A percentile compares a stretch with the other conserved stretches of the same genome.
Evolutionary conservation across 2,113 vertebrate species (phyloP).

Genomic region (Dicentrarchus labrax): DNA sequence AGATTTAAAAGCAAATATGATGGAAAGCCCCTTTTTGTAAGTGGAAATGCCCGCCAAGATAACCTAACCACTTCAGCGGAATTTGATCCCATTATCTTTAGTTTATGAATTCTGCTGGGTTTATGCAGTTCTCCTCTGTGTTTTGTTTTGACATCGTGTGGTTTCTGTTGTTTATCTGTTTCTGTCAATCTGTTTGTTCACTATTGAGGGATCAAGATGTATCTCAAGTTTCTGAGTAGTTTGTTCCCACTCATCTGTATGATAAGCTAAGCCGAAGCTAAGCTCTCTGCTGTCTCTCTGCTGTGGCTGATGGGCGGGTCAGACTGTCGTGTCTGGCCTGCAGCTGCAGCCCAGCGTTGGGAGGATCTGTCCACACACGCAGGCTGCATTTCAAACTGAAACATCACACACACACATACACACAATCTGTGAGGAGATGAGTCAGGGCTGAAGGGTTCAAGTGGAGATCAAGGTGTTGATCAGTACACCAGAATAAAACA

Average conservation of each 20-base stretch:
- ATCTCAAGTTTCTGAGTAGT: background rate
- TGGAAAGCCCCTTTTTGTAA: too few relatives aligned
- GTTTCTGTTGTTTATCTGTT: background rate
- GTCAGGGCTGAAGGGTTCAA: conserved; percentile 65
- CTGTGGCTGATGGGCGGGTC: conserved; percentile 41
- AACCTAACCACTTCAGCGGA: background rate
- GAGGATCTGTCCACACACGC: conserved; percentile 59
- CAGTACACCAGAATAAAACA: background rate
- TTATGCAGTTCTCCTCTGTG: too few relatives aligned
- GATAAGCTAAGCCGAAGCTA: background rate
- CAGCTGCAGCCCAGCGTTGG: conserved; percentile 19
- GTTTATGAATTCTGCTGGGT: background rate
- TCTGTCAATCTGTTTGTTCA: background rate
- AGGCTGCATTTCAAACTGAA: conserved; percentile 32
- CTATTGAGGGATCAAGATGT: background rate
- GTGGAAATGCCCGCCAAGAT: background rate
- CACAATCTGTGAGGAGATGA: conserved; percentile 2
- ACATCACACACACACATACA: background rate
- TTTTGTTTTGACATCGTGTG: background rate
- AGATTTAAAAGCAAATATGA: too few relatives aligned
- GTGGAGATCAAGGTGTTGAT: conserved; percentile 65
- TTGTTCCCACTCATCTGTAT: background rate
- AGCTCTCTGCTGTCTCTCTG: background rate
- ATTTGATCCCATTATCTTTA: background rate
- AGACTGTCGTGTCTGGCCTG: background rate